Evolutionary conservation across 1,140 invertebrate species (phyloP).

Genomic region (Drosophila kikkawai): DNA sequence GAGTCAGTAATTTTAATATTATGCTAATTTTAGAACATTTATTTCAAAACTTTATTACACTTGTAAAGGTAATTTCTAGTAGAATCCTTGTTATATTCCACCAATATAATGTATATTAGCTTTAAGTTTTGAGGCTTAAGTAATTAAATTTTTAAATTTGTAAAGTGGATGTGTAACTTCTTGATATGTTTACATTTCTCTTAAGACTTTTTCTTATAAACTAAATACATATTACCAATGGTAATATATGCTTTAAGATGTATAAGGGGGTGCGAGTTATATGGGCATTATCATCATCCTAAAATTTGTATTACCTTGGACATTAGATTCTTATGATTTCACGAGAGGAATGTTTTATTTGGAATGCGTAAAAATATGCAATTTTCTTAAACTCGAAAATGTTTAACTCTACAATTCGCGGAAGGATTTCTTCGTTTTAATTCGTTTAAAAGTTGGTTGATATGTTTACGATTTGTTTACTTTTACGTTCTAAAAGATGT

Average conservation of each 20-base stretch:
- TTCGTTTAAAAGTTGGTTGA: conserved; percentile 27
- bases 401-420: neutral
- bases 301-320: neutral
- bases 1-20: neutral
- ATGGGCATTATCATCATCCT: neutral
- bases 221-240: conserved; percentile 3
- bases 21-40: conserved; percentile 41
- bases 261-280: neutral
- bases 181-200: conserved; percentile 33
- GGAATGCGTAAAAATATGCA: conserved; percentile 8
- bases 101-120: conserved; percentile 3
- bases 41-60: conserved; percentile 41
- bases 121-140: neutral
- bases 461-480: conserved; percentile 32
- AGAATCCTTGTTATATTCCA: neutral
- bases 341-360: neutral
- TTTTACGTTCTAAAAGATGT: neutral
- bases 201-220: conserved; percentile 6
- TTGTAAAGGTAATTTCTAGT: conserved; percentile 25
- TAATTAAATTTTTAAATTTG: neutral
- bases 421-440: conserved; percentile 1
- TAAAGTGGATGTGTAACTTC: neutral
- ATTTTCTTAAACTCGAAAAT: neutral
- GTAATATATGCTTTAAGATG: neutral
- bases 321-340: neutral